phyloP scores from a whole-genome alignment of 1,140 invertebrate genomes.

The Euura lappo region DNA sequence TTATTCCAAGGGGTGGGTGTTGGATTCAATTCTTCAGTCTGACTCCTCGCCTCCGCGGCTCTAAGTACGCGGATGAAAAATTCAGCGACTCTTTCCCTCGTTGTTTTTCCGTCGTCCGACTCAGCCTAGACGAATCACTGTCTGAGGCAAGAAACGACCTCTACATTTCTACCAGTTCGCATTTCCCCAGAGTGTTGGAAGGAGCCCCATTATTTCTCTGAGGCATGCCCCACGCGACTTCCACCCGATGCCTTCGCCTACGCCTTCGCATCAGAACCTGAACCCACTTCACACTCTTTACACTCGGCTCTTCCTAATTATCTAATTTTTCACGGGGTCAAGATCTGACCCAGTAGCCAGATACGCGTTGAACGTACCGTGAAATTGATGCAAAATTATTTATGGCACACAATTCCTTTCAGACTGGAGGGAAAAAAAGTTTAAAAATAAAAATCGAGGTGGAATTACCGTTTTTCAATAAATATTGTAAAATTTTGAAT shows the following conservation, averaged over 20 bases:
- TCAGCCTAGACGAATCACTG: slow-evolving; percentile 27
- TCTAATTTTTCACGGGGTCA: background rate
- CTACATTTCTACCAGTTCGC: slow-evolving; percentile 13
- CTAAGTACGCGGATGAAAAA: background rate
- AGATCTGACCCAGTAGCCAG: background rate
- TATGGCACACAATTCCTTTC: no score
- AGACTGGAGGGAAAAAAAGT: no score
- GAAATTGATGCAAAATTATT: background rate
- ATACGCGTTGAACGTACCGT: background rate
- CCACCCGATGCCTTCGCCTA: background rate
- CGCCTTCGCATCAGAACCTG: background rate
- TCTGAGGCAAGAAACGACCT: slow-evolving; percentile 25
- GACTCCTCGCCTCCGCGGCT: no score
- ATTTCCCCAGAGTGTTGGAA: background rate
- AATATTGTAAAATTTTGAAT: no score
- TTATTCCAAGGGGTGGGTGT: no score
- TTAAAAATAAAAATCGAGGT: no score
- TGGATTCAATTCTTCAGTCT: no score
- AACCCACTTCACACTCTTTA: background rate
- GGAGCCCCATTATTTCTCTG: slow-evolving; percentile 4
- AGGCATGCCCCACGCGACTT: background rate
- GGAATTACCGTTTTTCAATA: no score
- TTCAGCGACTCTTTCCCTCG: background rate
- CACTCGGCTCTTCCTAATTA: background rate
- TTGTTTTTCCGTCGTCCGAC: background rate